phyloP scores from a whole-genome alignment of 2,797 vertebrate genomes.

The Lycodopsis pacificus region DNA sequence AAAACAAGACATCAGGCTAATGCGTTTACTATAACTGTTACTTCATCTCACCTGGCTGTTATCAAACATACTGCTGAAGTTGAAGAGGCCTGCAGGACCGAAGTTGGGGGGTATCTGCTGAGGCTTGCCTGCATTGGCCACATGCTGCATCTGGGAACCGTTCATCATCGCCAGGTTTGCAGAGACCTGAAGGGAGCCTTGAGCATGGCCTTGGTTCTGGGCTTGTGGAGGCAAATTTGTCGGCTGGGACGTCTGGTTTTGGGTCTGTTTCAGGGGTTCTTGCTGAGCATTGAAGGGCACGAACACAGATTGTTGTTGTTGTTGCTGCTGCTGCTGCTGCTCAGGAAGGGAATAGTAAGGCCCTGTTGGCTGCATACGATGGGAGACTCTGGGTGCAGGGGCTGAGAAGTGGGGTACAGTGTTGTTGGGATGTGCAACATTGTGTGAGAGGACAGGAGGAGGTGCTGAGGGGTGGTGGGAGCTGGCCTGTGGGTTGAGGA shows the following conservation, averaged over 20 bases:
- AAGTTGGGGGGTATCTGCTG: constrained; percentile 91
- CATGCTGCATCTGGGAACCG: constrained; percentile 95
- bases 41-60: constrained; percentile 79
- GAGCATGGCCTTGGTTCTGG: constrained; percentile 77
- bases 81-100: constrained; percentile 94
- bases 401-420: constrained; percentile 94
- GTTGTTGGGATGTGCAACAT: constrained; percentile 91
- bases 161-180: constrained; percentile 94
- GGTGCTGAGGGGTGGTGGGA: constrained; percentile 83
- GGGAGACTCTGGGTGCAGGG: constrained; percentile 91
- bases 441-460: constrained; percentile 81
- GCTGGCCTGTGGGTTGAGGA: constrained; percentile 80
- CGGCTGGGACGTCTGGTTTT: constrained; percentile 80
- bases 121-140: constrained; percentile 89
- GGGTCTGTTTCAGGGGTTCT: constrained; percentile 87
- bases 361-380: constrained; percentile 94
- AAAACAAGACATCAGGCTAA: neutral
- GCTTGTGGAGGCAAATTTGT: constrained; percentile 74
- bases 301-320: constrained; percentile 89
- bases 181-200: constrained; percentile 88
- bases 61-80: constrained; percentile 98
- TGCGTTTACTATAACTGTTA: too few relatives aligned
- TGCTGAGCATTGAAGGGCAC: constrained; percentile 89
- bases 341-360: constrained; percentile 90
- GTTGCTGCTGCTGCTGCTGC: constrained; percentile 74